Percentiles rank a stretch among this genome's conserved stretches.
These are phyloP conservation scores for Melieria picta DNA, from an alignment of 2,888 invertebrate species.

Conservation along the genomic window DNA sequence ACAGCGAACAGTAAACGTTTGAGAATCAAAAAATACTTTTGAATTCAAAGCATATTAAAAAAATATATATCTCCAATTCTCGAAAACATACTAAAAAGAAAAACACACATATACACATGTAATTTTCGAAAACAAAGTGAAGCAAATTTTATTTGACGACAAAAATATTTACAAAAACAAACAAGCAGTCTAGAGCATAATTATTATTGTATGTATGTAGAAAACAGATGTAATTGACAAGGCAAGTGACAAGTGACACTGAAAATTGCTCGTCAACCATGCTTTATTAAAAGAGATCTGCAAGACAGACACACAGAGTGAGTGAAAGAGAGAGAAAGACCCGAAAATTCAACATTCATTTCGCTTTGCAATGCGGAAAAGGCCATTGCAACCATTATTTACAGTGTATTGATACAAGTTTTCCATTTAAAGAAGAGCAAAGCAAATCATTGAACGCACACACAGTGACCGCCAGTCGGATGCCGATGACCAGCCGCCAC, in stretches of 20 bases:
- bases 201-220: not conserved
- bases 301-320: not conserved
- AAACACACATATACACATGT: constrained; percentile 14
- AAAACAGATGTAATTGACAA: no score
- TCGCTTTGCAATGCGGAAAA: not conserved
- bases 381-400: constrained; percentile 2
- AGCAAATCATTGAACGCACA: no score
- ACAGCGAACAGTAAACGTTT: constrained; percentile 35
- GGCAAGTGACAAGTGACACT: no score
- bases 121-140: constrained; percentile 30
- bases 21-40: constrained; percentile 20
- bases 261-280: no score
- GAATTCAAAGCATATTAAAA: constrained; percentile 14
- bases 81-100: constrained; percentile 23
- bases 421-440: constrained; percentile 46
- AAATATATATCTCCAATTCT: constrained; percentile 11
- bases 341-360: constrained; percentile 7
- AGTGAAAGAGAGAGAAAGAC: not conserved
- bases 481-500: no score
- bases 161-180: constrained; percentile 27
- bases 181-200: constrained; percentile 43
- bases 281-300: not conserved
- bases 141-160: not conserved
- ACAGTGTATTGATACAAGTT: constrained; percentile 45
- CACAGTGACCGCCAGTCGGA: no score